Conservation (phyloP, 2,113 vertebrate genomes). For the Hirundichthys speculiger region DNA sequence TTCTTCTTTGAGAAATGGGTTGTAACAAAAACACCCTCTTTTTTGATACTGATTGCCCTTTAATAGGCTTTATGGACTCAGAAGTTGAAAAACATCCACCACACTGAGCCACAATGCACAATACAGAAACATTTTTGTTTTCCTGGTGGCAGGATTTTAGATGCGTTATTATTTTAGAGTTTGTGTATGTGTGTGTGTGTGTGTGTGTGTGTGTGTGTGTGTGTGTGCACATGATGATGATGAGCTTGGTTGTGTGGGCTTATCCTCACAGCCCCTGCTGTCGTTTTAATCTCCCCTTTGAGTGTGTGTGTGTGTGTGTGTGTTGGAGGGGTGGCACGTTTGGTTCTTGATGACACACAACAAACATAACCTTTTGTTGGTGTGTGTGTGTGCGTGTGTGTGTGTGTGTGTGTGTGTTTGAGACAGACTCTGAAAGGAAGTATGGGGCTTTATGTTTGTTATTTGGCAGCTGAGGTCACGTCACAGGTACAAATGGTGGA, state of each 20-base stretch:
- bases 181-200: slow-evolving; percentile 9
- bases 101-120: background rate
- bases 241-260: slow-evolving; percentile 36
- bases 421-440: too few relatives aligned
- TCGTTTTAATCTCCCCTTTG: slow-evolving; percentile 50
- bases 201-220: slow-evolving; percentile 3
- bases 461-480: too few relatives aligned
- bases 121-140: slow-evolving; percentile 3
- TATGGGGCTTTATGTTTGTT: too few relatives aligned
- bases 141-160: slow-evolving; percentile 10
- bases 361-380: too few relatives aligned
- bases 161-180: slow-evolving; percentile 15
- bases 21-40: slow-evolving; percentile 33
- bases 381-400: too few relatives aligned
- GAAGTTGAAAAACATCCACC: background rate
- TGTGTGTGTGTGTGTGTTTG: too few relatives aligned
- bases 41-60: slow-evolving; percentile 43
- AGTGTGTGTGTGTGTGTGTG: background rate
- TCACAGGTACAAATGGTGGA: too few relatives aligned
- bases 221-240: background rate
- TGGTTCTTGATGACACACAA: too few relatives aligned
- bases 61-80: slow-evolving; percentile 18
- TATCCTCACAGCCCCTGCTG: slow-evolving; percentile 43
- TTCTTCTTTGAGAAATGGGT: slow-evolving; percentile 25
- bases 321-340: background rate